Conservation (phyloP, 2,797 vertebrate species). For the Taenioides sp. region DNA sequence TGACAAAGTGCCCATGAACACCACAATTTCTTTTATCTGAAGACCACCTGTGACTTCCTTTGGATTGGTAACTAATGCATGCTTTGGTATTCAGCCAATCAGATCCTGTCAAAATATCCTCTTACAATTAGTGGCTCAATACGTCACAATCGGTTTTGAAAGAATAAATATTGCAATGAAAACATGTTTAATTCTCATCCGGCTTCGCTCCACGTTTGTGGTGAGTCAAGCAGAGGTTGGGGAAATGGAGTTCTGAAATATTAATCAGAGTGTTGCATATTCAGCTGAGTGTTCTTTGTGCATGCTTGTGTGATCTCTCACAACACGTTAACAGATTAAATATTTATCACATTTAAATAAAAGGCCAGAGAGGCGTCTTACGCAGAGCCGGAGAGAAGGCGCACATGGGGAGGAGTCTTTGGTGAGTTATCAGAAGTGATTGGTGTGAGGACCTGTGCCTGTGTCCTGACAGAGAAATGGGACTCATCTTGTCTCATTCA, state of each 20-base stretch:
- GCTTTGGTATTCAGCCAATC: slow-evolving; percentile 22
- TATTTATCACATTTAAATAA: slow-evolving; percentile 84
- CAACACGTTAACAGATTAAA: slow-evolving; percentile 82
- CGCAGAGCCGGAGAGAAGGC: slow-evolving; percentile 15
- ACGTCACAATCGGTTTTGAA: slow-evolving; percentile 49
- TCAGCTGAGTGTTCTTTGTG: slow-evolving; percentile 80
- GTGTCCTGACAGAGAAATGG: slow-evolving; percentile 71
- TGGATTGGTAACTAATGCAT: too few species aligned
- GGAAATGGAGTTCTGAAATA: slow-evolving; percentile 81
- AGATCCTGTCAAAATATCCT: slow-evolving; percentile 23
- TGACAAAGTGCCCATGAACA: too few species aligned
- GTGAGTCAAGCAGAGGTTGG: slow-evolving; percentile 72
- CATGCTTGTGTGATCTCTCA: slow-evolving; percentile 80
- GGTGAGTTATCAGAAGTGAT: slow-evolving; percentile 59
- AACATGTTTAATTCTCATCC: slow-evolving; percentile 78
- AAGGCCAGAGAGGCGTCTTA: slow-evolving; percentile 64
- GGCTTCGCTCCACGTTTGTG: slow-evolving; percentile 74
- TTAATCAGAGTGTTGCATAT: slow-evolving; percentile 82
- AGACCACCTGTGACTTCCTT: too few species aligned
- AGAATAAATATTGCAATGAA: slow-evolving; percentile 77
- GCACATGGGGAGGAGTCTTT: slow-evolving; percentile 35
- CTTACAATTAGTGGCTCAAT: slow-evolving; percentile 7
- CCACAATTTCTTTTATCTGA: too few species aligned
- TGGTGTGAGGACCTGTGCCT: slow-evolving; percentile 62
- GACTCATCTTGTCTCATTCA: slow-evolving; percentile 63